Conservation (phyloP, 2,888 invertebrate species). For the Acholoe squamosa region DNA sequence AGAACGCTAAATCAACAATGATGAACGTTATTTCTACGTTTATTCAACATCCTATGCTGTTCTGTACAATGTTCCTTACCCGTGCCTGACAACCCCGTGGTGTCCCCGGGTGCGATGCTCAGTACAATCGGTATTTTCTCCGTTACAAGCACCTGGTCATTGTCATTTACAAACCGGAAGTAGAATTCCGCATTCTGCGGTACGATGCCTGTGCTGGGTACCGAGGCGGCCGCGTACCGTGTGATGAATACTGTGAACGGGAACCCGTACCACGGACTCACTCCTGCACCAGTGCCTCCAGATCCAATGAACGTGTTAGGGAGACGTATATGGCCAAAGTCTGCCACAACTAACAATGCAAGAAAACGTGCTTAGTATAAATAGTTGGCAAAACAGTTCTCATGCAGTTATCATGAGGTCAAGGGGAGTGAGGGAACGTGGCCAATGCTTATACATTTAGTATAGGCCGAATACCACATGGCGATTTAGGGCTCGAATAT, state of each 20-base stretch:
- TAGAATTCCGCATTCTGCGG: neutral
- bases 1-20: too few relatives aligned
- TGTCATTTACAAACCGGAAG: slow-evolving; percentile 12
- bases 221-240: neutral
- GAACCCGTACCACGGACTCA: slow-evolving; percentile 11
- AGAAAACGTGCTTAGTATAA: too few relatives aligned
- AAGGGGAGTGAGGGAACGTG: too few relatives aligned
- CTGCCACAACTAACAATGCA: neutral
- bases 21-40: neutral
- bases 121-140: neutral
- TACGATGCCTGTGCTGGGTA: too few relatives aligned
- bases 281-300: neutral
- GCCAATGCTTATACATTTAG: too few relatives aligned
- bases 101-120: neutral
- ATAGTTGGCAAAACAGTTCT: too few relatives aligned
- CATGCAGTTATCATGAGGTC: too few relatives aligned
- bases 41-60: too few relatives aligned
- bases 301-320: neutral
- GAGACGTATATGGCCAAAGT: neutral
- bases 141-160: neutral
- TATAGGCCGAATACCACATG: too few relatives aligned
- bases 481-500: too few relatives aligned
- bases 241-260: slow-evolving; percentile 3
- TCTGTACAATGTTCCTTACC: too few relatives aligned
- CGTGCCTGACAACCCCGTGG: neutral